Conservation (phyloP, 1,140 invertebrate species). For the Macrostomum lignano region DNA sequence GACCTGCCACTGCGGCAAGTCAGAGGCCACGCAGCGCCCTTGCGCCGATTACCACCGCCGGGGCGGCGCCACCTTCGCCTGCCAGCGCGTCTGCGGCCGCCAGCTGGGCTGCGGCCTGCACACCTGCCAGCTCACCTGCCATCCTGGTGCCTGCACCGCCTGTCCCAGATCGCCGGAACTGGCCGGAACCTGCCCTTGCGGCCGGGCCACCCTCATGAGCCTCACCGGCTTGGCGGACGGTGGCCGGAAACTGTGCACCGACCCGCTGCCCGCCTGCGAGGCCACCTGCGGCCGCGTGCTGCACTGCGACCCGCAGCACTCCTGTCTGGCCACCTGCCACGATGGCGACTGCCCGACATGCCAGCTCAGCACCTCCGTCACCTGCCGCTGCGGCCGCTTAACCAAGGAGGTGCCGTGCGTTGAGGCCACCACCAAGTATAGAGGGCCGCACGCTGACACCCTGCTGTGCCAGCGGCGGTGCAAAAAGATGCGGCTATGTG, state of each 20-base stretch:
- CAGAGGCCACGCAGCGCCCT: no score
- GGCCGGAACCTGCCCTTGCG: conserved; percentile 40
- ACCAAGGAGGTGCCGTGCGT: background rate
- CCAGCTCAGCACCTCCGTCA: conserved; percentile 14
- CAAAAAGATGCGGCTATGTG: background rate
- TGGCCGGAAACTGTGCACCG: conserved; percentile 38
- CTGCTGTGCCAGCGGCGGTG: background rate
- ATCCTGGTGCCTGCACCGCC: conserved; percentile 14
- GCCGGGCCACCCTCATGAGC: conserved; percentile 15
- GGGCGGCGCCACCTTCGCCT: background rate
- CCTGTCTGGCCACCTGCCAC: conserved; percentile 16
- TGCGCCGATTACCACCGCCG: no score
- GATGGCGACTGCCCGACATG: conserved; percentile 13
- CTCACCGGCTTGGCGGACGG: conserved; percentile 26
- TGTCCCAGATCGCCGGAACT: conserved; percentile 4
- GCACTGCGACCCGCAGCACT: conserved; percentile 41
- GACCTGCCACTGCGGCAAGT: no score
- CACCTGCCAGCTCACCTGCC: conserved; percentile 18
- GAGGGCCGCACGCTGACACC: background rate
- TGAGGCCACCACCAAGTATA: background rate
- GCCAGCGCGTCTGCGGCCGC: conserved; percentile 15
- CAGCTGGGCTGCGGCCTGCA: conserved; percentile 23
- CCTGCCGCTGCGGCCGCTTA: conserved; percentile 16
- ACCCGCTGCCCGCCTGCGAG: conserved; percentile 55
- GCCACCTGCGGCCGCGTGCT: conserved; percentile 46